Percentiles rank a stretch among this genome's conserved stretches.
Conservation (phyloP, 2,113 vertebrate species). For the Thunnus maccoyii region DNA sequence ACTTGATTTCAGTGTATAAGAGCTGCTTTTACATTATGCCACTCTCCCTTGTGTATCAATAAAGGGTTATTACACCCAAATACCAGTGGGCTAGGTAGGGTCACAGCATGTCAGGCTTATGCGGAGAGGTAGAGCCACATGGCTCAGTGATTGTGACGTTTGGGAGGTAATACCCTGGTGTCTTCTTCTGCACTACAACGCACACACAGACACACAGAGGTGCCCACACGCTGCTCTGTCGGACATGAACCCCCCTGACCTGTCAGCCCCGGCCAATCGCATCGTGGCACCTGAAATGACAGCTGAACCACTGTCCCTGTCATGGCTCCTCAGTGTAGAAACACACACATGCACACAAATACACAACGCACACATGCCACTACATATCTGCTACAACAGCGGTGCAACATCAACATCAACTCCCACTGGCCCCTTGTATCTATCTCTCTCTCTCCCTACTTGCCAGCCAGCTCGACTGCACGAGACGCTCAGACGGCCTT, state of each 20-base stretch:
- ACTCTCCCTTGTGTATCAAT: slow-evolving; percentile 57
- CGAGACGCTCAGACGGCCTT: slow-evolving; percentile 74
- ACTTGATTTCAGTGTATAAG: slow-evolving; percentile 48
- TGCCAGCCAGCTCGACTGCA: slow-evolving; percentile 62
- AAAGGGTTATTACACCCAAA: slow-evolving; percentile 67
- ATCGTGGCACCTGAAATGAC: slow-evolving; percentile 69
- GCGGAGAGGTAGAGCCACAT: slow-evolving; percentile 40
- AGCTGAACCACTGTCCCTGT: slow-evolving; percentile 84
- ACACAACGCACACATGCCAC: slow-evolving; percentile 60
- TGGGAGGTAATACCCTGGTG: slow-evolving; percentile 68
- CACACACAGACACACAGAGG: slow-evolving; percentile 41
- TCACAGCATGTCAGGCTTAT: slow-evolving; percentile 59
- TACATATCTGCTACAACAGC: slow-evolving; percentile 61
- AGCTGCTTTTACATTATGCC: slow-evolving; percentile 47
- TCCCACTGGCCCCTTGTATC: slow-evolving; percentile 67
- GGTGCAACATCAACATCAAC: slow-evolving; percentile 73
- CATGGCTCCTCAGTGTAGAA: slow-evolving; percentile 77
- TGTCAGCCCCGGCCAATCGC: slow-evolving; percentile 79
- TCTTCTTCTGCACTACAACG: slow-evolving; percentile 38
- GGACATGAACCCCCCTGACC: slow-evolving; percentile 76
- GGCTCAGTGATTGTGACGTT: slow-evolving; percentile 66
- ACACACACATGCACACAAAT: slow-evolving; percentile 69
- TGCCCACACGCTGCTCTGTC: slow-evolving; percentile 50
- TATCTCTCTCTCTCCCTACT: slow-evolving; percentile 69
- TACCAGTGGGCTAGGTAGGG: slow-evolving; percentile 56